These are phyloP conservation scores for Paedocypris sp. DNA, from an alignment of 2,113 vertebrate species.

Conservation along the genomic window DNA sequence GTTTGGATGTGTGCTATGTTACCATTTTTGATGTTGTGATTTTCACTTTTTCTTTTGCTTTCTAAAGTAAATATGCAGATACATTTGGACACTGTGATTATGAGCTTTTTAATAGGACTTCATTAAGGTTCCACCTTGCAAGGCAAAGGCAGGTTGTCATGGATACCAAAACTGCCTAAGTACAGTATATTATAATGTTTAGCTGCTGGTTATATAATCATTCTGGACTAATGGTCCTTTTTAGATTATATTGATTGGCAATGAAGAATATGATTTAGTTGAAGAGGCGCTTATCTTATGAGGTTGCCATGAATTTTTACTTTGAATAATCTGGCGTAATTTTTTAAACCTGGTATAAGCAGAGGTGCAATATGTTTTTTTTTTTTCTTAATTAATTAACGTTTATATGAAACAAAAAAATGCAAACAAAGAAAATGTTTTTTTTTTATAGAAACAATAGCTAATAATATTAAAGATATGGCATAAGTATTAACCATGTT, in stretches of 20 bases:
- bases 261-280: conserved; percentile 44
- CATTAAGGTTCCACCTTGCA: conserved; percentile 60
- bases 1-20: conserved; percentile 24
- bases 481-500: too few relatives aligned
- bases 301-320: conserved; percentile 19
- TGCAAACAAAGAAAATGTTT: too few relatives aligned
- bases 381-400: too few relatives aligned
- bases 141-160: conserved; percentile 61
- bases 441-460: too few relatives aligned
- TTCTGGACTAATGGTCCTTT: conserved; percentile 58
- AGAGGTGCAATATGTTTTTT: background rate
- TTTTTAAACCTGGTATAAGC: background rate
- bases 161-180: conserved; percentile 63
- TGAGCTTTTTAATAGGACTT: conserved; percentile 67
- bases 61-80: conserved; percentile 59
- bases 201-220: conserved; percentile 62
- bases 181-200: conserved; percentile 60
- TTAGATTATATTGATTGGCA: conserved; percentile 49
- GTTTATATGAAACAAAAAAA: too few relatives aligned
- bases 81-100: conserved; percentile 64
- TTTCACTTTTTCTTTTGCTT: conserved; percentile 17
- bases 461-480: too few relatives aligned
- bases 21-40: conserved; percentile 23
- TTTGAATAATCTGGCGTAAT: background rate
- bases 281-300: conserved; percentile 19